Base-by-base conservation (phyloP, 2,888 invertebrate genomes). In the Drosophila flavopinicola region DNA sequence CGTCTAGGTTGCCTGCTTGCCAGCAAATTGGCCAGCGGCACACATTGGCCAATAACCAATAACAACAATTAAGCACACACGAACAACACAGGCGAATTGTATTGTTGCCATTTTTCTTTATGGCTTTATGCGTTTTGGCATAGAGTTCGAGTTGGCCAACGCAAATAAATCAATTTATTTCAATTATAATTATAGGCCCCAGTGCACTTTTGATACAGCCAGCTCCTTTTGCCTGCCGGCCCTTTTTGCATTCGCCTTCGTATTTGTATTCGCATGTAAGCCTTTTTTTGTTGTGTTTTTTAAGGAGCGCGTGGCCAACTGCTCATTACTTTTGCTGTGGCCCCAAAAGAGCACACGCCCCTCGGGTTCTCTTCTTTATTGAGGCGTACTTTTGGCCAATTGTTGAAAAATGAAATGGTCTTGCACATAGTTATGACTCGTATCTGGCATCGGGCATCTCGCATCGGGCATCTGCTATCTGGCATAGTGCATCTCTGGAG, bases 81-180 rank as follows among this genome's bases (percentile, higher is more conserved):
- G 65, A 65, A 38, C 48, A 63, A 51, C 52, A 41, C 32, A 47
- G 32, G 32, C 35, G 75, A 85, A 84, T 77, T 84, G 85, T 84
- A 73, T 84, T 86, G 87, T 84, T 84, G 86, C 85, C 80, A 86
- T 79, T 76, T 80, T 80, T 78, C 72, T 82, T 79, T 77, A 77
- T 76, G 70, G 75, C 69, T 80, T 74, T 69, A 77, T 84, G 75
- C 77, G 75, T 80, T 88, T 80, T 78, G 74, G 77, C 77, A 76
- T 76, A 85, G 85, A 85, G 75, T 41, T 66, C 60, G 75, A 78
- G 73, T 73, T 60, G 69, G 75, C 70, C 70, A 73, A 76, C 63
- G 82, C 79, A 83, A 84, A 89, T 88, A 90, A 90, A 90, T 90
- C 89, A 90, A 90, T 90, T 90, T 87, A 89, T 90, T 89, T 90